Evolutionary conservation across 1,140 invertebrate genomes (phyloP), one percentile per base, ranked within the genome.

Genomic region (Papilio glaucus): DNA sequence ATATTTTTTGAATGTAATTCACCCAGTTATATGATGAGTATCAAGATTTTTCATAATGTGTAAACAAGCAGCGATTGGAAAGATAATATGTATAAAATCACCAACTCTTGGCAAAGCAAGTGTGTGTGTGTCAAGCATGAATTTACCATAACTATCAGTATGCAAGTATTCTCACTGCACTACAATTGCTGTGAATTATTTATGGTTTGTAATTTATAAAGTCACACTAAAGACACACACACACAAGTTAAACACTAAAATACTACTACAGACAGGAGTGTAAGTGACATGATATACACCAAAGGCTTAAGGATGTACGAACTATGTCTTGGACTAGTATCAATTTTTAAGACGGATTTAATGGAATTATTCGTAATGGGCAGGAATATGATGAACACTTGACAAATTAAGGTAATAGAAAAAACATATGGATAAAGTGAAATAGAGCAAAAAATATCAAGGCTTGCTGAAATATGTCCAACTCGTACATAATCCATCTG

Each of bases 381-480:
- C 10, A 49, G 15, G 45, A 10, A 49, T 49, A 49, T 24, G 6
- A 57, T 24, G 49, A 57, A 57, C 49, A 57, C 49, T 57, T 18
- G 49, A 57, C 15, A 57, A 57, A 24, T 57, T 33, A 33, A 33
- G 6, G 21, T 21, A 49, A 49, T 49, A 3, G 9, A 9, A 2
- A 15, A 1, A 49, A 18, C 8, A 24, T 4, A 24, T 12, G 18
- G 1, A 8, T 24, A 24, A 9, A 53, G 10, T 10, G 21, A 9
- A 53, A 53, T 24, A n/a, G n/a, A n/a, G n/a, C 10, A 13, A 41
- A 15, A 53, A 3, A 21, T 8, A 45, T 4, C 18, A 18, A 53
- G 10, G 18, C 18, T 7, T 24, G 2, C 10, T 21, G 18, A 53
- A 53, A 18, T 7, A 18, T 49, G 5, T 0, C n/a, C 15, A 49